A percentile compares a stretch with the other conserved stretches of the same genome.
These are phyloP conservation scores for Ariolimax columbianus DNA, from an alignment of 2,888 invertebrate genomes.

Conservation along the genomic window DNA sequence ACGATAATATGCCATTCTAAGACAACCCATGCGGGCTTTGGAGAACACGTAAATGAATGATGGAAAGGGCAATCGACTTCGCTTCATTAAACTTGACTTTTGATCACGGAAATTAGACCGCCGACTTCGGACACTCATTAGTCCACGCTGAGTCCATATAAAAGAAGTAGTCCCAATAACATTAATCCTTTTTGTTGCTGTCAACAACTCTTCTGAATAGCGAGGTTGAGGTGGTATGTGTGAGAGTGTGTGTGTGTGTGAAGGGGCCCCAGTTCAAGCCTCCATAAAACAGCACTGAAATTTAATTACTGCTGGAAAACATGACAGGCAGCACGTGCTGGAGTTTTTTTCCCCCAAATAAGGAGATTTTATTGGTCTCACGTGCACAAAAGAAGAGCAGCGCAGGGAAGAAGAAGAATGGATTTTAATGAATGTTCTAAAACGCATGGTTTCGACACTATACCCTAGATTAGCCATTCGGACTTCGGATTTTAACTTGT, in stretches of 20 bases:
- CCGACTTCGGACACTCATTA: conserved; percentile 16
- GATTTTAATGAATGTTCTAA: conserved; percentile 2
- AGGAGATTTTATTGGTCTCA: background rate
- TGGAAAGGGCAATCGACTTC: conserved; percentile 15
- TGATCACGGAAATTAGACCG: background rate
- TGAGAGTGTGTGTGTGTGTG: background rate
- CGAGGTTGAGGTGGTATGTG: background rate
- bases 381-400: background rate
- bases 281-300: background rate
- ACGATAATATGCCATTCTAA: background rate
- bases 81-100: conserved; percentile 36
- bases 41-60: background rate
- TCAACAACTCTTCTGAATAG: background rate
- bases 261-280: background rate
- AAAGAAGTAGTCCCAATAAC: conserved; percentile 2
- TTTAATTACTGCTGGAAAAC: conserved; percentile 21
- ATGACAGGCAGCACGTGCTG: background rate
- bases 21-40: background rate
- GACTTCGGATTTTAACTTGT: background rate
- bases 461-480: background rate
- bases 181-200: background rate
- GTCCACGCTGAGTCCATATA: background rate
- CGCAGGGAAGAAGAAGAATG: background rate
- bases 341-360: background rate
- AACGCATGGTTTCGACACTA: background rate